Percentiles rank a stretch among this genome's conserved stretches.
phyloP scores from a whole-genome alignment of 2,113 vertebrate genomes.

The Myodes glareolus region DNA sequence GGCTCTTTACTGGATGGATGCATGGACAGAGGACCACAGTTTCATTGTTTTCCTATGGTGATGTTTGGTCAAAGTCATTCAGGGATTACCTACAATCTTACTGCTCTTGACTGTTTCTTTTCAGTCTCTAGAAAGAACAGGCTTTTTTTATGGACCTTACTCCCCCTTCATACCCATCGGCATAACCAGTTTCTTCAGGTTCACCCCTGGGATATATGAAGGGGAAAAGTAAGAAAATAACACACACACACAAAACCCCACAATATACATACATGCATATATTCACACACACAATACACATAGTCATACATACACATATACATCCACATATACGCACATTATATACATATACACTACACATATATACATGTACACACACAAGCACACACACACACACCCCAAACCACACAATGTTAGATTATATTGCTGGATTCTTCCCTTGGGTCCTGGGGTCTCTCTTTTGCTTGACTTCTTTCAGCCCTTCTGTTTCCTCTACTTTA shows the following conservation, averaged over 20 bases:
- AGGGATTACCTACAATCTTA: background rate
- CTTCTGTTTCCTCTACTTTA: background rate
- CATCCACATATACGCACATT: background rate
- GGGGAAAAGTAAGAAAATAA: background rate
- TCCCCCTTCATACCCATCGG: background rate
- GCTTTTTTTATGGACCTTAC: background rate
- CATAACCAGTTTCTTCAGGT: background rate
- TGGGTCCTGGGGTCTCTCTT: background rate
- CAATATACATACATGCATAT: background rate
- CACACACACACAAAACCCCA: background rate
- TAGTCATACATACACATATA: background rate
- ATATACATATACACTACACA: background rate
- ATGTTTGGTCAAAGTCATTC: background rate
- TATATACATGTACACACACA: background rate
- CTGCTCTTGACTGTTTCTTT: background rate
- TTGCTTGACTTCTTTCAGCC: background rate
- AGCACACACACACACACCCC: background rate
- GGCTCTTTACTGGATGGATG: no score
- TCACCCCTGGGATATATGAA: background rate
- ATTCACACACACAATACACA: background rate
- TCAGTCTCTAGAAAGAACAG: background rate
- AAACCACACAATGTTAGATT: background rate
- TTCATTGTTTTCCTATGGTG: background rate
- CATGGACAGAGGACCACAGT: background rate
- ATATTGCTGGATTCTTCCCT: background rate